Percentiles rank a stretch among this genome's conserved stretches.
Evolutionary conservation across 2,888 invertebrate genomes (phyloP).

Genomic region (Sarcophaga variegata): DNA sequence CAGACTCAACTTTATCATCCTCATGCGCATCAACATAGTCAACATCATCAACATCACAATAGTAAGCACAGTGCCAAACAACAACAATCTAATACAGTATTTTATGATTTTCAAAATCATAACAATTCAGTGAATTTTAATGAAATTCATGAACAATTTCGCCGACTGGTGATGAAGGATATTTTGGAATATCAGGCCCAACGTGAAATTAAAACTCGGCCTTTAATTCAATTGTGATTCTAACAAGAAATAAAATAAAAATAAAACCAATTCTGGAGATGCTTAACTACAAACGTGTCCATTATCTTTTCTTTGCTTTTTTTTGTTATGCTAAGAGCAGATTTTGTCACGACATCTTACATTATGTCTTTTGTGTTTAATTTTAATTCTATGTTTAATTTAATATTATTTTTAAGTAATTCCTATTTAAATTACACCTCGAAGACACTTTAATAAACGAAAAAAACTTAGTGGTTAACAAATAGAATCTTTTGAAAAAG

Average conservation of each 20-base stretch:
- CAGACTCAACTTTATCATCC: constrained; percentile 54
- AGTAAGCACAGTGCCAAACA: constrained; percentile 62
- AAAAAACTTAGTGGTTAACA: constrained; percentile 16
- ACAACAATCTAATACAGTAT: constrained; percentile 69
- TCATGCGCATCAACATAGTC: constrained; percentile 24
- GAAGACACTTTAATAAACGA: constrained; percentile 22
- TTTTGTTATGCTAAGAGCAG: constrained; percentile 25
- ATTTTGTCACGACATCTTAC: background rate
- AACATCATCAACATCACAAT: constrained; percentile 29
- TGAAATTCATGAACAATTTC: constrained; percentile 76
- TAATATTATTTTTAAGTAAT: constrained; percentile 38
- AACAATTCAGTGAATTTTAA: constrained; percentile 72
- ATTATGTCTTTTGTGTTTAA: constrained; percentile 27
- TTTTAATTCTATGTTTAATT: constrained; percentile 35
- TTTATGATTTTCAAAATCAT: constrained; percentile 67
- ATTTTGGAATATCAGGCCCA: constrained; percentile 75
- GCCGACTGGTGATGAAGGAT: constrained; percentile 76
- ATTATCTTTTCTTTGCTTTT: constrained; percentile 1
- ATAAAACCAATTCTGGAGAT: background rate
- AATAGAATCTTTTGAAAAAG: constrained; percentile 23
- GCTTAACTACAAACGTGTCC: background rate
- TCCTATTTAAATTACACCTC: background rate
- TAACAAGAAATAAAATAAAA: constrained; percentile 5
- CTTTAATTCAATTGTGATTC: constrained; percentile 79
- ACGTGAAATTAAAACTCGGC: constrained; percentile 74